Evolutionary conservation across 1,140 invertebrate genomes (phyloP).

Genomic region (Drosophila subobscura): DNA sequence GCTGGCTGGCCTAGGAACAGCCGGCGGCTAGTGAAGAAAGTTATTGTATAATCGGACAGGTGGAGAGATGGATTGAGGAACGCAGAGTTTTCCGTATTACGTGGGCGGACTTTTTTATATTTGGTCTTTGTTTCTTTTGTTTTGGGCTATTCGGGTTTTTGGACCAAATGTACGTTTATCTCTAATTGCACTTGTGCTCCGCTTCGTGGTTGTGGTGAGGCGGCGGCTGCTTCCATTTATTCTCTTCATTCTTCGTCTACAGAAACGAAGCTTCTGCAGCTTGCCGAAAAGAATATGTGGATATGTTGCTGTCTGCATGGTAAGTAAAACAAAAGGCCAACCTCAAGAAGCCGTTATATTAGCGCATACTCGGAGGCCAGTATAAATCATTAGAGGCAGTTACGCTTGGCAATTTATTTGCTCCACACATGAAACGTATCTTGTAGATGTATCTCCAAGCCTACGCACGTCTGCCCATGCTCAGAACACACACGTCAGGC

Average conservation of each 20-base stretch:
- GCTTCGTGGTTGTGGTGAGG: slow-evolving; percentile 38
- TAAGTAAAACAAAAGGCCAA: slow-evolving; percentile 51
- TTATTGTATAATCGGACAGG: slow-evolving; percentile 61
- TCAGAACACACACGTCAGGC: slow-evolving; percentile 49
- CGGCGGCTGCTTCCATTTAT: slow-evolving; percentile 27
- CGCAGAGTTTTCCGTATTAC: slow-evolving; percentile 65
- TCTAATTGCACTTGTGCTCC: slow-evolving; percentile 62
- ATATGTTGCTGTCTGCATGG: slow-evolving; percentile 9
- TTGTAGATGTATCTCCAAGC: slow-evolving; percentile 67
- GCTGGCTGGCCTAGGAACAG: slow-evolving; percentile 33
- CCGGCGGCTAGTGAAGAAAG: slow-evolving; percentile 51
- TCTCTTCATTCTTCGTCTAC: slow-evolving; percentile 36
- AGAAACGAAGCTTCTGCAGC: slow-evolving; percentile 53
- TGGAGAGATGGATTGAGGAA: slow-evolving; percentile 9
- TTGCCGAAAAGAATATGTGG: slow-evolving; percentile 24
- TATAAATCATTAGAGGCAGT: slow-evolving; percentile 78
- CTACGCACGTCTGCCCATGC: slow-evolving; percentile 73
- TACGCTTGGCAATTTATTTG: slow-evolving; percentile 73
- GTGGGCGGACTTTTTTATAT: slow-evolving; percentile 48
- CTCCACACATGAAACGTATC: slow-evolving; percentile 77
- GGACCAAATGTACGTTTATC: slow-evolving; percentile 53
- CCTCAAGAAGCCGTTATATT: slow-evolving; percentile 69
- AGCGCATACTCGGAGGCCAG: slow-evolving; percentile 39
- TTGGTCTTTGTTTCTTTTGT: slow-evolving; percentile 26
- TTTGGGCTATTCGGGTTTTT: slow-evolving; percentile 23